These are phyloP conservation scores for Callinectes sapidus DNA, from an alignment of 2,888 invertebrate species.

Conservation along the genomic window DNA sequence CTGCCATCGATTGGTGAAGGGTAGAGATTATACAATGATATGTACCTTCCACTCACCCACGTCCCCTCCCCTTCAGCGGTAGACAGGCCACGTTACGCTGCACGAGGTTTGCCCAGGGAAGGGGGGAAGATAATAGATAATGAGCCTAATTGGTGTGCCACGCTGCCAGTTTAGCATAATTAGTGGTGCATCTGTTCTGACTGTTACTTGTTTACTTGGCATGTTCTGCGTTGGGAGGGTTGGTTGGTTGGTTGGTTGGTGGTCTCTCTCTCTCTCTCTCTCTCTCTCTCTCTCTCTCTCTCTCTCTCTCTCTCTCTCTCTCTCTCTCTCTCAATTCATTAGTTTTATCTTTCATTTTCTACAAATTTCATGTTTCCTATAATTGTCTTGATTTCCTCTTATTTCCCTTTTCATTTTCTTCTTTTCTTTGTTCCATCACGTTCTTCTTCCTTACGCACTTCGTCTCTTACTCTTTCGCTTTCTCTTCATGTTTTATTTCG, in stretches of 20 bases:
- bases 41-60: too few species aligned
- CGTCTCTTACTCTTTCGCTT: neutral
- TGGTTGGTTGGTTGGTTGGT: neutral
- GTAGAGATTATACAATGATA: neutral
- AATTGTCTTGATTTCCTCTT: neutral
- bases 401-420: neutral
- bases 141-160: neutral
- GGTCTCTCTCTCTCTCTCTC: too few species aligned
- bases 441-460: neutral
- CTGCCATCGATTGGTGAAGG: neutral
- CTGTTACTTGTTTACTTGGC: neutral
- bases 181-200: neutral
- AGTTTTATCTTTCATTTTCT: neutral
- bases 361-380: neutral
- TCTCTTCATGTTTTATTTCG: neutral
- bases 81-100: neutral
- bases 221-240: neutral
- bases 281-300: slow-evolving; percentile 3
- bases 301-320: neutral
- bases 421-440: neutral
- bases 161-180: neutral
- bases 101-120: neutral
- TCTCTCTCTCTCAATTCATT: neutral
- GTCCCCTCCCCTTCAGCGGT: neutral
- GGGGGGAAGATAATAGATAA: neutral